These are phyloP conservation scores for Symphodus melops DNA, from an alignment of 2,113 vertebrate species.

Conservation along the genomic window DNA sequence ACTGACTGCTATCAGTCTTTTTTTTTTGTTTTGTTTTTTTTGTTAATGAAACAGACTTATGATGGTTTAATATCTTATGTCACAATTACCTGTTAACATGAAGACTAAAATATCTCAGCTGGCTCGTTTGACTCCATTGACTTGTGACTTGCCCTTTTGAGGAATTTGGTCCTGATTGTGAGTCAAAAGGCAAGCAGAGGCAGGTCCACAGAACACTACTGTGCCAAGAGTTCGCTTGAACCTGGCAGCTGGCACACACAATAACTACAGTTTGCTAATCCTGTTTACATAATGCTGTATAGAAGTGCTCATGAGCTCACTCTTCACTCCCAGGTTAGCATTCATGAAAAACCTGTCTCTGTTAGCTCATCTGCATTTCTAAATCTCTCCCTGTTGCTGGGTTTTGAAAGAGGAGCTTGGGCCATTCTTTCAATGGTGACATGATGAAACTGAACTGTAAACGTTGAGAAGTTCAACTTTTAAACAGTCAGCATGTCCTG, in stretches of 20 bases:
- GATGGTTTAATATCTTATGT: background rate
- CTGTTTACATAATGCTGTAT: background rate
- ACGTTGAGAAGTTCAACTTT: background rate
- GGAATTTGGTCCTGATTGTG: constrained; percentile 26
- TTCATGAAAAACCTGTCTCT: background rate
- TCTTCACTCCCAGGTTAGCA: background rate
- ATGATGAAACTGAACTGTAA: background rate
- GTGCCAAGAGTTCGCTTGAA: background rate
- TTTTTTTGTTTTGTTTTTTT: background rate
- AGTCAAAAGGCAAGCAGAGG: constrained; percentile 30
- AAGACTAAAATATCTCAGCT: background rate
- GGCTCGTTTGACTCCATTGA: background rate
- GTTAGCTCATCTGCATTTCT: background rate
- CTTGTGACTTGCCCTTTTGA: background rate
- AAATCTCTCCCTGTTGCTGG: background rate
- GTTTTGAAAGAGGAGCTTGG: background rate
- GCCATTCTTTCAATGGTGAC: background rate
- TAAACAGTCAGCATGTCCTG: background rate
- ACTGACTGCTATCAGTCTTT: background rate
- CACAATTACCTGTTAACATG: background rate
- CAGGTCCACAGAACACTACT: background rate
- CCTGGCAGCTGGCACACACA: background rate
- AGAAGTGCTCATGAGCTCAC: background rate
- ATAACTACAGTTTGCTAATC: background rate
- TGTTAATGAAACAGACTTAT: background rate